A percentile compares a stretch with the other conserved stretches of the same genome.
phyloP scores from a whole-genome alignment of 2,113 vertebrate species.

The Neofelis nebulosa region DNA sequence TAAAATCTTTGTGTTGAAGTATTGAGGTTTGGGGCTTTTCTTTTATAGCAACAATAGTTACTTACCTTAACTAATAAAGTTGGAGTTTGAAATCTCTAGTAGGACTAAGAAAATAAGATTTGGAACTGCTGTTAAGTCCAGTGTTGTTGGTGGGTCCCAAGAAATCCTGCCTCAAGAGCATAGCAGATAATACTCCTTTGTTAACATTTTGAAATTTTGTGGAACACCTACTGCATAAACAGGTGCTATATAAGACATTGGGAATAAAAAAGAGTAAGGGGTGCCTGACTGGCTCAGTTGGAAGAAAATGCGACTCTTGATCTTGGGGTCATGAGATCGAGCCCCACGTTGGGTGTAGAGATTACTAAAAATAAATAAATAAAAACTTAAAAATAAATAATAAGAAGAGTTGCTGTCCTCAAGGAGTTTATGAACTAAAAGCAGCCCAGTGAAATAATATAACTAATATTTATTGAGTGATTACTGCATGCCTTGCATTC shows the following conservation, averaged over 20 bases:
- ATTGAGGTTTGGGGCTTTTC: neutral
- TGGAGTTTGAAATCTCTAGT: constrained; percentile 1
- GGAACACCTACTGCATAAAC: neutral
- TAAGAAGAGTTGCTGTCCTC: neutral
- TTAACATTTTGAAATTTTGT: constrained; percentile 19
- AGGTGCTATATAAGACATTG: neutral
- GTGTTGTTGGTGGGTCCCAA: neutral
- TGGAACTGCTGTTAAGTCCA: neutral
- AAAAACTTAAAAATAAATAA: neutral
- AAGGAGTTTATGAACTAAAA: neutral
- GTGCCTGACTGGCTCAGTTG: neutral
- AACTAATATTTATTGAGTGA: neutral
- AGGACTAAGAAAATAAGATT: neutral
- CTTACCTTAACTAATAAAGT: neutral
- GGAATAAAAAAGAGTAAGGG: neutral
- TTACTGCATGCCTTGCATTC: neutral
- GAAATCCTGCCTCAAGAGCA: neutral
- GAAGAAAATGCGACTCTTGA: neutral
- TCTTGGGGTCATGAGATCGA: neutral
- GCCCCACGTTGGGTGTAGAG: neutral
- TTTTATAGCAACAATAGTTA: neutral
- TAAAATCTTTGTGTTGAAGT: neutral
- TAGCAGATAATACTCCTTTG: neutral
- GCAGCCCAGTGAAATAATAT: neutral
- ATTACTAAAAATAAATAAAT: neutral